Evolutionary conservation across 1,140 invertebrate species (phyloP), one percentile per base, ranked within the genome.

Genomic region (Brachionus rubens): DNA sequence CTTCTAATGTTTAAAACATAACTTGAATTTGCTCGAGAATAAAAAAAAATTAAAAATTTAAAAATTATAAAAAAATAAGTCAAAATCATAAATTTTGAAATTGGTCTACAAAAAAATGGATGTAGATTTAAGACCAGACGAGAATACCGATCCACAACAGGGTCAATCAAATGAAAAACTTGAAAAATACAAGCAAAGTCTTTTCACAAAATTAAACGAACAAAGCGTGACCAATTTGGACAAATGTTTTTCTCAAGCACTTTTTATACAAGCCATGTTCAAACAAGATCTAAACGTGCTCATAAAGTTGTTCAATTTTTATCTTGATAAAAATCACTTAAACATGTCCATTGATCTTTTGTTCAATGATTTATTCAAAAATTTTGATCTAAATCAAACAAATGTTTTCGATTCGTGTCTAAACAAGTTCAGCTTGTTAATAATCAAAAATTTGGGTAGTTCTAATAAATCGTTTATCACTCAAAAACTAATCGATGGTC

Each of bases 221-320:
- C 19, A 26, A 4, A 3, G 12, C 19, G 24, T 14, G 33, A 24
- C 36, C 36, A 65, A 65, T 43, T 43, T 43, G 16, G 59, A 65
- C 19, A 41, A 46, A 43, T 65, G 59, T 24, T 65, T 43, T 14
- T 65, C 59, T 10, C 59, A 65, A 65, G 59, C 24, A n/a, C 7
- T 65, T 9, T 65, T 65, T 43, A 65, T 65, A 24, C 59, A 65
- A 26, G 59, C 59, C 40, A 65, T 41, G 40, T 65, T 43, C 19
- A 65, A 65, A 24, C 59, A 65, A 28, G 59, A 65, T 19, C 41
- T 65, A 43, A 43, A 9, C n/a, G 59, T 65, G 1, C 10, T 65
- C 1, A 41, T 43, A 21, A 43, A 43, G 28, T 28, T 65, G 4
- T 65, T 65, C 24, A 28, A 65, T 12, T 65, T 65, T 65, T 65